Percentiles rank a stretch among this genome's conserved stretches.
Conservation (phyloP, 2,888 invertebrate genomes). For the Scaptodrosophila latifasciaeformis region DNA sequence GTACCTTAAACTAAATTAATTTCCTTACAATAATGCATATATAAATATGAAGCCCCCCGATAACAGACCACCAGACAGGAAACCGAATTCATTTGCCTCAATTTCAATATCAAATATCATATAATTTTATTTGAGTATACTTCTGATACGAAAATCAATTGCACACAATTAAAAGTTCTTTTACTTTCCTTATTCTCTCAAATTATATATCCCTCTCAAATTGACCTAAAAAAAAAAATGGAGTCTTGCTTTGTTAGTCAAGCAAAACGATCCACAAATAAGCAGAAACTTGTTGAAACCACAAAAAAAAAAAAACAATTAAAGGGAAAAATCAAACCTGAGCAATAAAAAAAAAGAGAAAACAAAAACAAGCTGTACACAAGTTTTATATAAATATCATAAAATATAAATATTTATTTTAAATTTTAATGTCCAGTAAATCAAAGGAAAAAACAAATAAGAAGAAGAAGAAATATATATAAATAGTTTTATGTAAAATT, state of each 20-base stretch:
- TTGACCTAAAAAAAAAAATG: slow-evolving; percentile 17
- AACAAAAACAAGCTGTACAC: slow-evolving; percentile 18
- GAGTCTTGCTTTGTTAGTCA: slow-evolving; percentile 39
- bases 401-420: no score
- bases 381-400: slow-evolving; percentile 29
- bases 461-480: no score
- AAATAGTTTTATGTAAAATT: slow-evolving; percentile 35
- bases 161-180: slow-evolving; percentile 25
- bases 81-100: slow-evolving; percentile 13
- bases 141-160: no score
- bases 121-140: slow-evolving; percentile 6
- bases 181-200: slow-evolving; percentile 34
- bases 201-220: background rate
- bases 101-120: slow-evolving; percentile 4
- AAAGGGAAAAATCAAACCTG: slow-evolving; percentile 19
- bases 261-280: slow-evolving; percentile 44
- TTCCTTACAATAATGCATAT: slow-evolving; percentile 11
- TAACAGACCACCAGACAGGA: no score
- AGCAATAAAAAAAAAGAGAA: slow-evolving; percentile 27
- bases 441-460: no score
- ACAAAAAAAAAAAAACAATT: background rate
- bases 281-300: slow-evolving; percentile 1
- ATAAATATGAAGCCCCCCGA: slow-evolving; percentile 11
- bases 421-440: background rate
- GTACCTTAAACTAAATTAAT: slow-evolving; percentile 16